Base-by-base conservation (phyloP, 2,113 vertebrate species). In the Vimba vimba region DNA sequence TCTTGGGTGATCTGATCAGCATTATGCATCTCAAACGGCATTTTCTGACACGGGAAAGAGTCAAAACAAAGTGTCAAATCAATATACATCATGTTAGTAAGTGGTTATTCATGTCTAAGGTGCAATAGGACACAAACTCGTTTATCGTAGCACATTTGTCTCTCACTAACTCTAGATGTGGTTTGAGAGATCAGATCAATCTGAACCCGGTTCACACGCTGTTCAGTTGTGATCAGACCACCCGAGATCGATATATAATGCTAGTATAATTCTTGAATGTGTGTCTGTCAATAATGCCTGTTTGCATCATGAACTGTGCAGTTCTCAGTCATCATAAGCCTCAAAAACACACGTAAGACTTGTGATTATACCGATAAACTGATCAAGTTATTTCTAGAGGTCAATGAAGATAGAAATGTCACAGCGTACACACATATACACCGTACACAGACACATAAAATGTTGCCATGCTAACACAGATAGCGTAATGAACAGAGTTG, bases 401-500 rank as follows among this genome's bases (percentile, higher is more conserved):
- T 50, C 73, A 74, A 71, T 71, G 68, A 45, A 57, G 52, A 57
- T 55, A 55, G 52, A 19, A 55, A 57, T 57, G 7, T 57, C 55
- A 57, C 55, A 9, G 55, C 6, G 19, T 25, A 60, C 36, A 59
- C 68, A 82, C 87, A 83, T 82, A 77, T 79, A 78, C 84, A 82
- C 43, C 33, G 6, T 50, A 75, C 68, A 88, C 30, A 66, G 9
- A 43, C 64, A 45, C 60, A 75, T 2, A 1, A 43, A 43, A 9
- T 43, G 45, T 19, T 76, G 68, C 81, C 85, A 86, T 75, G 77
- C 83, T 15, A 52, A 87, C 73, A 85, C 79, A 83, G 57, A 86
- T 25, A 59, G 57, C 36, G 23, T 9, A 21, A 79, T n/a, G 79
- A 87, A 93, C 89, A 95, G 52, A 55, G 92, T 87, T 78, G 91